Conservation (phyloP, 1,140 invertebrate genomes). For the Phymorhynchus buccinoides region DNA sequence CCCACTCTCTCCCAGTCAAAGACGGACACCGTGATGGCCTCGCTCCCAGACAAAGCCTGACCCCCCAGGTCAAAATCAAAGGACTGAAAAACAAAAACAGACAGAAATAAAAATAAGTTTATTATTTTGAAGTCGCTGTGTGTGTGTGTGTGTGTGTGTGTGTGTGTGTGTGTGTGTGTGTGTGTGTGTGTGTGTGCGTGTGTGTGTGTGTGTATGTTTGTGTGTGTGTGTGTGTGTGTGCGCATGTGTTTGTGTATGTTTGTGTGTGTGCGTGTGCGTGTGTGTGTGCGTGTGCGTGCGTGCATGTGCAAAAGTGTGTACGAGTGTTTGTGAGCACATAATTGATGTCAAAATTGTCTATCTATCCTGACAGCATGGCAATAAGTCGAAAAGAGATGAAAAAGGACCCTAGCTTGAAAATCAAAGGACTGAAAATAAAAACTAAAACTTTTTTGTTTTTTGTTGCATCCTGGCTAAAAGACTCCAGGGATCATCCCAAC, state of each 20-base stretch:
- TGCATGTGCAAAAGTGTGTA: background rate
- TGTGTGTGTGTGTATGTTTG: background rate
- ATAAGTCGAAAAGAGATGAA: too few species aligned
- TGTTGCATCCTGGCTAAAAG: too few species aligned
- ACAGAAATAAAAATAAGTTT: background rate
- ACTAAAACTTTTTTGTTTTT: too few species aligned
- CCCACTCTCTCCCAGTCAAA: conserved; percentile 71
- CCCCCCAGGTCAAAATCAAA: conserved; percentile 68
- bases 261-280: background rate
- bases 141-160: background rate
- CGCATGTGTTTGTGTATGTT: too few species aligned
- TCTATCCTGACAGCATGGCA: too few species aligned
- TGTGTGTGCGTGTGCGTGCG: background rate
- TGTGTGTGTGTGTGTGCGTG: background rate
- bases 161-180: background rate
- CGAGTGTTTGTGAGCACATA: too few species aligned
- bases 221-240: too few species aligned
- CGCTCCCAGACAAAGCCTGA: conserved; percentile 48
- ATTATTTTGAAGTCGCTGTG: background rate
- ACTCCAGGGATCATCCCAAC: too few species aligned
- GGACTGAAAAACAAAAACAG: conserved; percentile 58
- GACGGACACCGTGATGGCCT: conserved; percentile 62
- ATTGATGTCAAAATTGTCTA: too few species aligned
- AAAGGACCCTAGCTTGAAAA: too few species aligned
- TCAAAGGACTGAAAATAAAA: too few species aligned